phyloP scores from a whole-genome alignment of 2,888 invertebrate species.

The Argyra leucocephala region DNA sequence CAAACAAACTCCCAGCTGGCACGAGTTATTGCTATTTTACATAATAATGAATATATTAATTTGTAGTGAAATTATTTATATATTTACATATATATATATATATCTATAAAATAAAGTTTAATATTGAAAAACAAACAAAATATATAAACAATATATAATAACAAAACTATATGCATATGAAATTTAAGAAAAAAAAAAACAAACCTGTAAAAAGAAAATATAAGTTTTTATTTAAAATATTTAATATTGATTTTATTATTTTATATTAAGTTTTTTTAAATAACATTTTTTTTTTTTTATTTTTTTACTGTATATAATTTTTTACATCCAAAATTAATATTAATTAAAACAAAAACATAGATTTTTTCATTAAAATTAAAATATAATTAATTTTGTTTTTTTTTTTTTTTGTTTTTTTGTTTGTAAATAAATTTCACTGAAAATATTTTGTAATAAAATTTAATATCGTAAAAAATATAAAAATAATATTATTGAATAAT shows the following conservation, averaged over 20 bases:
- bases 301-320: too few relatives aligned
- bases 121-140: slow-evolving; percentile 5
- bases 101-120: not conserved
- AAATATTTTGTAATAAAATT: too few relatives aligned
- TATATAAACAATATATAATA: slow-evolving; percentile 9
- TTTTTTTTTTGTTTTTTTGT: too few relatives aligned
- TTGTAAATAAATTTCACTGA: too few relatives aligned
- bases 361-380: slow-evolving; percentile 2
- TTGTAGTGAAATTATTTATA: slow-evolving; percentile 12
- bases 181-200: slow-evolving; percentile 10
- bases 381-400: not conserved
- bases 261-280: too few relatives aligned
- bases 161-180: slow-evolving; percentile 14
- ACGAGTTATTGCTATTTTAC: slow-evolving; percentile 41
- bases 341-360: not conserved
- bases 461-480: too few relatives aligned
- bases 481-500: too few relatives aligned
- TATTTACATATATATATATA: slow-evolving; percentile 15
- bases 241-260: too few relatives aligned
- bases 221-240: too few relatives aligned
- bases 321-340: too few relatives aligned
- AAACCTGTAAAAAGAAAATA: not conserved
- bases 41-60: not conserved
- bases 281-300: too few relatives aligned
- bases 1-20: slow-evolving; percentile 39